phyloP scores from a whole-genome alignment of 2,797 vertebrate genomes.

The Ciconia nigra region DNA sequence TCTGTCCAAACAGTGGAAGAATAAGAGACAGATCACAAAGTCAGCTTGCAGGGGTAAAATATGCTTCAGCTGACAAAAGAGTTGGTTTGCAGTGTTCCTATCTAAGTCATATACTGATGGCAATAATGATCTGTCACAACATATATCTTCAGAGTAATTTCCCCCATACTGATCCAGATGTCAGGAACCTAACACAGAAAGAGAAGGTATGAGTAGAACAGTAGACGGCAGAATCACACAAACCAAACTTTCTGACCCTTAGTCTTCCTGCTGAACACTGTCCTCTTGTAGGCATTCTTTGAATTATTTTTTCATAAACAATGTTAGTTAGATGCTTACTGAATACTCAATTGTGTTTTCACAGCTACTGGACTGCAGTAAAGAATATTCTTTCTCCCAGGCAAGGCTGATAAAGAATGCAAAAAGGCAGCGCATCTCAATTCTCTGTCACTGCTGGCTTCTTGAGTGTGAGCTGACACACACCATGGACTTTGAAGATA shows the following conservation, averaged over 20 bases:
- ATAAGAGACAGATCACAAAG: not conserved
- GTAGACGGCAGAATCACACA: not conserved
- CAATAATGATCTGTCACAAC: not conserved
- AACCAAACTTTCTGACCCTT: not conserved
- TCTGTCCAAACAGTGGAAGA: not conserved
- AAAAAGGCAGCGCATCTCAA: slow-evolving; percentile 12
- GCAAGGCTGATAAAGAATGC: slow-evolving; percentile 3
- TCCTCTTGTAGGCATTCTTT: not conserved
- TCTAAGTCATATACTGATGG: not conserved
- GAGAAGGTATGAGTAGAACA: not conserved
- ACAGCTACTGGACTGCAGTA: not conserved
- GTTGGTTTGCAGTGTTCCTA: not conserved
- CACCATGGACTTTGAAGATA: slow-evolving; percentile 21
- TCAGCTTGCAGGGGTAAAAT: not conserved
- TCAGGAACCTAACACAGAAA: not conserved
- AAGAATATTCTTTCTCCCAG: slow-evolving; percentile 27
- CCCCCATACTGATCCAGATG: not conserved
- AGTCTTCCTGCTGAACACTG: not conserved
- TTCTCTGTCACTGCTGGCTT: slow-evolving; percentile 34
- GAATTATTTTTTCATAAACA: slow-evolving; percentile 31
- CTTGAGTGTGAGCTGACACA: slow-evolving; percentile 16
- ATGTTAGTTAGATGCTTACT: not conserved
- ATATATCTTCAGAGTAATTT: not conserved
- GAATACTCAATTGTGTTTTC: not conserved
- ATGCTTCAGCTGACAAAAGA: not conserved